A percentile compares a stretch with the other conserved stretches of the same genome.
Evolutionary conservation across 2,888 invertebrate species (phyloP).

Genomic region (Beris chalybata): DNA sequence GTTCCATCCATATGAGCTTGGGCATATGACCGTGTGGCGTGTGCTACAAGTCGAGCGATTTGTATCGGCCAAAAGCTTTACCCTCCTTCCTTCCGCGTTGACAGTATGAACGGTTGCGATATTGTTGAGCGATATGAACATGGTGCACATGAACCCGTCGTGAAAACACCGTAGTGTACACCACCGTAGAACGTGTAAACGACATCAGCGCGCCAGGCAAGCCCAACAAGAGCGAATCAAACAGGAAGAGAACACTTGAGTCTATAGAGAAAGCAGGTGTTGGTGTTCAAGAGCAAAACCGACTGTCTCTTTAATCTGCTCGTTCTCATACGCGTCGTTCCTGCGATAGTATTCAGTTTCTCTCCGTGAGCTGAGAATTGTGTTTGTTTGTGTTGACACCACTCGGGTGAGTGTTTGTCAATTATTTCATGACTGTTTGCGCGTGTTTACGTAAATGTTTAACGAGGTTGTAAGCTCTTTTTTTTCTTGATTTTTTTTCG

Average conservation of each 20-base stretch:
- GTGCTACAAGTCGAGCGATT: conserved; percentile 30
- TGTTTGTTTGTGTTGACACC: conserved; percentile 27
- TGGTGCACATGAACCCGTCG: too few species aligned
- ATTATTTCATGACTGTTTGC: conserved; percentile 31
- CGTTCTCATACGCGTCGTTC: neutral
- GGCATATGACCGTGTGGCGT: conserved; percentile 22
- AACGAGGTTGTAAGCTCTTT: conserved; percentile 26
- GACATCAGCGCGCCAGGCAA: too few species aligned
- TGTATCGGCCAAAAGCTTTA: conserved; percentile 27
- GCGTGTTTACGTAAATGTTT: conserved; percentile 33
- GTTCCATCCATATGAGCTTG: conserved; percentile 1
- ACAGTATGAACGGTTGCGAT: neutral
- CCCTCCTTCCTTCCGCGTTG: conserved; percentile 8
- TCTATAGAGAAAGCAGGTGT: conserved; percentile 23
- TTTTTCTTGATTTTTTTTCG: conserved; percentile 5
- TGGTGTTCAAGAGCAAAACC: neutral
- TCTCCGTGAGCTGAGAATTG: conserved; percentile 5
- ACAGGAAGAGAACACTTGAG: too few species aligned
- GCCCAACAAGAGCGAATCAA: too few species aligned
- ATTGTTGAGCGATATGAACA: too few species aligned
- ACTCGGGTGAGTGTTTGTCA: conserved; percentile 29
- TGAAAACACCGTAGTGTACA: too few species aligned
- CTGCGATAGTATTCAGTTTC: conserved; percentile 3
- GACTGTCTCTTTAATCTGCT: conserved; percentile 1
- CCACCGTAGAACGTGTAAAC: too few species aligned